phyloP scores from a whole-genome alignment of 2,797 vertebrate species.

The Halcyon smyrnensis region DNA sequence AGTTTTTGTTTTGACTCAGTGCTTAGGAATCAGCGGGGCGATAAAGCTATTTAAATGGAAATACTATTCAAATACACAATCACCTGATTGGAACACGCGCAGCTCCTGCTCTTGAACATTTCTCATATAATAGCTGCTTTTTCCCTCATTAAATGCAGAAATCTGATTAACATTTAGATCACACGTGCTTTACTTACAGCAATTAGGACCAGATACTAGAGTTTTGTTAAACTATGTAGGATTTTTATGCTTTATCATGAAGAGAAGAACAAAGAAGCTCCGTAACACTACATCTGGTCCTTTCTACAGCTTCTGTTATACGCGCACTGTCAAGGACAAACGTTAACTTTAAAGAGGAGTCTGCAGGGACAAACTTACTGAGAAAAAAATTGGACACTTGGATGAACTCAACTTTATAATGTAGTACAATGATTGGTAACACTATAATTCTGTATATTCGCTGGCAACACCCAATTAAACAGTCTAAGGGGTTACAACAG shows the following conservation, averaged over 20 bases:
- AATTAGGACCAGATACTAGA: slow-evolving; percentile 70
- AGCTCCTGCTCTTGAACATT: slow-evolving; percentile 58
- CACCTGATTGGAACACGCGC: slow-evolving; percentile 16
- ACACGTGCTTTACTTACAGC: slow-evolving; percentile 61
- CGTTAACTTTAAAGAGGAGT: slow-evolving; percentile 46
- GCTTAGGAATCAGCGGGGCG: slow-evolving; percentile 59
- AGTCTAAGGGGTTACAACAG: slow-evolving; percentile 8
- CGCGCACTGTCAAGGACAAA: slow-evolving; percentile 35
- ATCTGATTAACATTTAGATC: slow-evolving; percentile 75
- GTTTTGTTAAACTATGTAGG: slow-evolving; percentile 54
- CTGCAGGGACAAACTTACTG: slow-evolving; percentile 35
- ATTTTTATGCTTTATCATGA: slow-evolving; percentile 48
- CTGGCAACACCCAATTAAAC: slow-evolving; percentile 50
- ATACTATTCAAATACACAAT: slow-evolving; percentile 65
- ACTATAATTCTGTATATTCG: neutral
- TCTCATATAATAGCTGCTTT: slow-evolving; percentile 57
- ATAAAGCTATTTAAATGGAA: slow-evolving; percentile 63
- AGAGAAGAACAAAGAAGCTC: slow-evolving; percentile 66
- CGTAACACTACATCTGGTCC: slow-evolving; percentile 34
- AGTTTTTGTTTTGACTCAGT: slow-evolving; percentile 62
- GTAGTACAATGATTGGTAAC: neutral
- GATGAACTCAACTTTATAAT: slow-evolving; percentile 43
- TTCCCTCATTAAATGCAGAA: slow-evolving; percentile 73
- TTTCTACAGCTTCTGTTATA: slow-evolving; percentile 4
- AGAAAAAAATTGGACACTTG: slow-evolving; percentile 19